Conservation (phyloP, 1,140 invertebrate species). For the Penaeus japonicus region DNA sequence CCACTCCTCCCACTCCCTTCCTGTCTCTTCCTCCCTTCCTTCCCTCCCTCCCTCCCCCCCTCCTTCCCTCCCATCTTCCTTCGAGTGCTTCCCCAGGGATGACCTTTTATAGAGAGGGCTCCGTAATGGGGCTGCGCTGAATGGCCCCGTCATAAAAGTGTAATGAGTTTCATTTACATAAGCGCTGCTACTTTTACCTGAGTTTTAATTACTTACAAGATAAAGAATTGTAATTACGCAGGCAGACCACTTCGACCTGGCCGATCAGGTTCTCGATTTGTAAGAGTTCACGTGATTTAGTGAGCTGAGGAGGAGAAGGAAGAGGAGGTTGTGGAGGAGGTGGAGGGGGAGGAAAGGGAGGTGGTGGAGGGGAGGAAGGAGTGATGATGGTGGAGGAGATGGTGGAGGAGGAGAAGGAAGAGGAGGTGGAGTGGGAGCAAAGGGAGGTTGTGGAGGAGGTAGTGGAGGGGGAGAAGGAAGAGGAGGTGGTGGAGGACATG, state of each 20-base stretch:
- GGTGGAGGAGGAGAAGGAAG: background rate
- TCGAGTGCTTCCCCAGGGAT: too few species aligned
- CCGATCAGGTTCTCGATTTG: background rate
- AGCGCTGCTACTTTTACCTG: slow-evolving; percentile 38
- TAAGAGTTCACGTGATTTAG: background rate
- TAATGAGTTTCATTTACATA: slow-evolving; percentile 40
- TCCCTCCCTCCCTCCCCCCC: too few species aligned
- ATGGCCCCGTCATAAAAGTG: slow-evolving; percentile 42
- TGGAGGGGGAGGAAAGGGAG: background rate
- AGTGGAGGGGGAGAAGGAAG: background rate
- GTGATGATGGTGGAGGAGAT: too few species aligned
- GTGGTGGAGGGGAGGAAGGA: too few species aligned
- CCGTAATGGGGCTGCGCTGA: background rate
- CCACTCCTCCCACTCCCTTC: too few species aligned
- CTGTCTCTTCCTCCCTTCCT: too few species aligned
- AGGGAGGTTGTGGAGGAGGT: background rate
- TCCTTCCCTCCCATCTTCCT: too few species aligned
- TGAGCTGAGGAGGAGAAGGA: background rate
- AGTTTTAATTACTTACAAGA: slow-evolving; percentile 49
- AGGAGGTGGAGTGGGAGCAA: background rate
- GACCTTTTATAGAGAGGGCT: background rate
- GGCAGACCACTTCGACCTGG: background rate
- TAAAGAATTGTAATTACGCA: slow-evolving; percentile 41
- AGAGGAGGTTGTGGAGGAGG: background rate
- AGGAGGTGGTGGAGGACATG: background rate